Evolutionary conservation across 2,113 vertebrate genomes (phyloP).

Genomic region (Pampusana beccarii): DNA sequence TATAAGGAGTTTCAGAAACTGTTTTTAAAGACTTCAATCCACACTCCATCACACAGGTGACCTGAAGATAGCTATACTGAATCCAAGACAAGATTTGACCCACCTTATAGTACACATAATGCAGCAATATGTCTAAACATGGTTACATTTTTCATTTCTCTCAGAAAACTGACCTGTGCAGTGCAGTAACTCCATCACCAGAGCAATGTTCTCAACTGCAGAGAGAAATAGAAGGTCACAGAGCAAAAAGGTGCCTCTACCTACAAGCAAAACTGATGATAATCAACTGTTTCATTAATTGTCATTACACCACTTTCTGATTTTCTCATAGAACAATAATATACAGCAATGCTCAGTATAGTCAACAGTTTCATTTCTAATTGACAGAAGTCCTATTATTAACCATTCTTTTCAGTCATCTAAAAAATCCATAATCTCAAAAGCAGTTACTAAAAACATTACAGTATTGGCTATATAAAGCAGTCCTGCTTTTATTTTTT

Average conservation of each 20-base stretch:
- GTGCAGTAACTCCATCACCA: not conserved
- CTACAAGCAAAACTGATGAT: not conserved
- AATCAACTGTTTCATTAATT: not conserved
- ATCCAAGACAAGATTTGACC: not conserved
- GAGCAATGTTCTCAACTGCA: not conserved
- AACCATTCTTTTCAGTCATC: not conserved
- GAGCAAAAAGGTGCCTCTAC: not conserved
- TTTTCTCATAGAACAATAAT: not conserved
- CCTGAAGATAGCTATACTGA: not conserved
- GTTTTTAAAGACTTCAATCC: not conserved
- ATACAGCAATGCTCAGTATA: not conserved
- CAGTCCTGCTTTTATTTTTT: not conserved
- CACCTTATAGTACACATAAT: not conserved
- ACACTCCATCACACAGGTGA: not conserved
- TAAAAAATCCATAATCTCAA: not conserved
- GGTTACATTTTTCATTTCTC: not conserved
- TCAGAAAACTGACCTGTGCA: not conserved
- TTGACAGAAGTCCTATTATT: not conserved
- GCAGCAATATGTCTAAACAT: fast-evolving
- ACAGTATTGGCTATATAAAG: not conserved
- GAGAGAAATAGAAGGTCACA: not conserved
- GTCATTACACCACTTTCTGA: not conserved
- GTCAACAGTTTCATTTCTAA: not conserved
- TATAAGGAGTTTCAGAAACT: slow-evolving; percentile 4
- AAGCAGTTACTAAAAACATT: not conserved